Percentiles rank a stretch among this genome's conserved stretches.
phyloP scores from a whole-genome alignment of 2,113 vertebrate genomes.

The Phylloscopus trochilus region DNA sequence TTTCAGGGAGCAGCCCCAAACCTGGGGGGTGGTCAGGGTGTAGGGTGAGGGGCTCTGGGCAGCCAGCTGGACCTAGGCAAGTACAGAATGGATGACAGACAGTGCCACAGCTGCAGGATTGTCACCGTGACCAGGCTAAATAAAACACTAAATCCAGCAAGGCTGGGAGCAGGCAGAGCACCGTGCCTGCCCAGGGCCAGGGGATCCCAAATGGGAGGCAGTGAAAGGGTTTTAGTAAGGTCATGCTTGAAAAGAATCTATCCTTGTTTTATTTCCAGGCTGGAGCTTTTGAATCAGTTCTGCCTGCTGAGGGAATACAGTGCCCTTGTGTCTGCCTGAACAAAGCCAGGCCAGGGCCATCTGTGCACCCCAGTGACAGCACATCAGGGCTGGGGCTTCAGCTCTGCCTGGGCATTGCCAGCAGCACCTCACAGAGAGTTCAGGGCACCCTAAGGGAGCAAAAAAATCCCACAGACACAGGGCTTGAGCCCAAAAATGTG shows the following conservation, averaged over 20 bases:
- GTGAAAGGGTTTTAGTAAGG: neutral
- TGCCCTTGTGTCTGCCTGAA: neutral
- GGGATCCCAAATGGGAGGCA: neutral
- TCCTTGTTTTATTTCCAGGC: slow-evolving; percentile 33
- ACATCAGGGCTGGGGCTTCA: rapidly evolving
- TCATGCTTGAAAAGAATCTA: neutral
- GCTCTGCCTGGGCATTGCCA: neutral
- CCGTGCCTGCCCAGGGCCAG: neutral
- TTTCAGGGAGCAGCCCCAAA: neutral
- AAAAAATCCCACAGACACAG: rapidly evolving
- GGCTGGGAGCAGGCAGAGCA: neutral
- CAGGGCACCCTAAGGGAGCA: neutral
- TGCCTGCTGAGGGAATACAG: slow-evolving; percentile 17
- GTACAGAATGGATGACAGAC: neutral
- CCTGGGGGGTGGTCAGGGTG: neutral
- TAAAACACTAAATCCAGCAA: neutral
- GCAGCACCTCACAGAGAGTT: neutral
- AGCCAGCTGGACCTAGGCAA: neutral
- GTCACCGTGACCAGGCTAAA: neutral
- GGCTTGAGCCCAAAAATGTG: neutral
- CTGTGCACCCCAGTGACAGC: neutral
- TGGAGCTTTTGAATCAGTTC: slow-evolving; percentile 1
- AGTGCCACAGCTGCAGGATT: neutral
- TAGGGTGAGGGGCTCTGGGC: neutral
- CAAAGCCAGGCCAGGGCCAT: slow-evolving; percentile 2